Evolutionary conservation across 2,113 vertebrate genomes (phyloP).

Genomic region (Chlorodrepanis virens): DNA sequence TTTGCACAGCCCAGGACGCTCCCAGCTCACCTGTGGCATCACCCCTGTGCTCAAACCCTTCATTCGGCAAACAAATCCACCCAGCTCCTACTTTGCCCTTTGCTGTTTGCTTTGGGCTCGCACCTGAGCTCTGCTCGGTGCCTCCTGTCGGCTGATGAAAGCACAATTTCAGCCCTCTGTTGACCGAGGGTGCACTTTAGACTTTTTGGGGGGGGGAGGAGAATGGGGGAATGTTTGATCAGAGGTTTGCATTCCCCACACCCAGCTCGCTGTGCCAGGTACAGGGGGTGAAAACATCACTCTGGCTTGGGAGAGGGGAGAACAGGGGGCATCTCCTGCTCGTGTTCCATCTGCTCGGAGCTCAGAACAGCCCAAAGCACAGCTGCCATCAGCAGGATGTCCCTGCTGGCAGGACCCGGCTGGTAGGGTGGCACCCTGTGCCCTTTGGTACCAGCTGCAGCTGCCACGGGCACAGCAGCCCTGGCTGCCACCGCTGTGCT

Average conservation of each 20-base stretch:
- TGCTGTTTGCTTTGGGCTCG: slow-evolving; percentile 29
- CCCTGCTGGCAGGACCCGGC: neutral
- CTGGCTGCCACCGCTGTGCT: neutral
- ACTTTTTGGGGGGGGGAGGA: neutral
- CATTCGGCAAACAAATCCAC: neutral
- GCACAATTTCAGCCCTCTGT: neutral
- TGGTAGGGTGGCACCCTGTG: neutral
- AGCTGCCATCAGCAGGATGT: neutral
- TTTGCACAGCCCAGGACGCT: neutral
- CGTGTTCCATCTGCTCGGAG: neutral
- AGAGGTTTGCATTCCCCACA: neutral
- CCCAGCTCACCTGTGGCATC: neutral
- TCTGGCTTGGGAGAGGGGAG: neutral
- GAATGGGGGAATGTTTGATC: neutral
- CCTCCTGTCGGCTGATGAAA: neutral
- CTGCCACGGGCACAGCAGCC: neutral
- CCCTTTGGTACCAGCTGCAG: neutral
- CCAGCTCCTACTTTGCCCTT: neutral
- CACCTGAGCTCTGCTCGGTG: neutral
- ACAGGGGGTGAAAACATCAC: neutral
- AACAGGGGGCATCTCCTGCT: neutral
- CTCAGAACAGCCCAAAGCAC: neutral
- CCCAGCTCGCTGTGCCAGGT: accelerated
- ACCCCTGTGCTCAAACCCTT: neutral
- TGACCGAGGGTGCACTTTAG: slow-evolving; percentile 10